Conservation (phyloP, 2,113 vertebrate genomes). For the Natator depressus region DNA sequence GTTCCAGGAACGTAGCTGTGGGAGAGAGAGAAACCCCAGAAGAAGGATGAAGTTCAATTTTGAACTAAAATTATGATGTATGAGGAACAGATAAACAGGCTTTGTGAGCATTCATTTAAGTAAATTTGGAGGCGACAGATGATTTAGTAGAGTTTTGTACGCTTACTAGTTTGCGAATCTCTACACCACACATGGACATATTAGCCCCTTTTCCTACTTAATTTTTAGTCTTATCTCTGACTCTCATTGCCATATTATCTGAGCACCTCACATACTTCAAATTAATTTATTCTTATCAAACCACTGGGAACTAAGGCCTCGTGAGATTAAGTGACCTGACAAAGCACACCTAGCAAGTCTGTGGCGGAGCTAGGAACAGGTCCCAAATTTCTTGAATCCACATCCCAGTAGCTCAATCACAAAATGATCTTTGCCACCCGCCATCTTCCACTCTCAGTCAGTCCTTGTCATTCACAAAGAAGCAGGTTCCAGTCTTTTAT, state of each 20-base stretch:
- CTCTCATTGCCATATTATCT: background rate
- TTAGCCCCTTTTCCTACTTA: constrained; percentile 1
- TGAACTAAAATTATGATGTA: constrained; percentile 67
- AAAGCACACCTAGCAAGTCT: background rate
- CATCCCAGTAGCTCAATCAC: background rate
- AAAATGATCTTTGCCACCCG: background rate
- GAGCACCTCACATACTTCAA: background rate
- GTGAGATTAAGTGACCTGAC: background rate
- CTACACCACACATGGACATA: background rate
- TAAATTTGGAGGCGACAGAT: constrained; percentile 30
- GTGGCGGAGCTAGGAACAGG: background rate
- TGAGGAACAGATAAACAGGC: constrained; percentile 60
- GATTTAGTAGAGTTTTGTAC: constrained; percentile 27
- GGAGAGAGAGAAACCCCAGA: constrained; percentile 46
- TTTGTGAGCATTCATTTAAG: constrained; percentile 20
- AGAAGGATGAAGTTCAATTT: constrained; percentile 57
- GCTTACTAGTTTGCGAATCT: constrained; percentile 5
- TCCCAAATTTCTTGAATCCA: background rate
- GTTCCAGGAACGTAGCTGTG: constrained; percentile 36
- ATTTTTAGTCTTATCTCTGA: background rate
- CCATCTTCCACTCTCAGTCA: background rate
- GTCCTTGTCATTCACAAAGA: background rate
- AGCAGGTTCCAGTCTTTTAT: too few species aligned
- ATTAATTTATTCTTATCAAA: background rate
- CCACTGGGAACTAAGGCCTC: background rate